Evolutionary conservation across 2,113 vertebrate genomes (phyloP).

Genomic region (Baryphthengus martii): DNA sequence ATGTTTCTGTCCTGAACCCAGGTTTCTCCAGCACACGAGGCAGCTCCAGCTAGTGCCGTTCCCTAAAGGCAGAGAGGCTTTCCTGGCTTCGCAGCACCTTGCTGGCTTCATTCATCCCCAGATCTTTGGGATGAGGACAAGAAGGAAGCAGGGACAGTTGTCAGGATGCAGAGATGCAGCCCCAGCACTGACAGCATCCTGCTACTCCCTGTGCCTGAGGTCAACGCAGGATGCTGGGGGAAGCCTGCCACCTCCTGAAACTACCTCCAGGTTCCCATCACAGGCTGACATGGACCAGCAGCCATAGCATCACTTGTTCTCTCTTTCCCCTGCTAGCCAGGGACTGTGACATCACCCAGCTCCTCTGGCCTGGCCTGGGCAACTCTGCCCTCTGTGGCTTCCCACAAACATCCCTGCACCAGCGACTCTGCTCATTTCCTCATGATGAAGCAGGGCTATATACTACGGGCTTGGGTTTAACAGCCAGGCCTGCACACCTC

Average conservation of each 20-base stretch:
- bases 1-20: neutral
- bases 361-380: neutral
- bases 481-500: neutral
- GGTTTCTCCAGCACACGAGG: neutral
- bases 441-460: rapidly evolving
- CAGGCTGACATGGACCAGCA: neutral
- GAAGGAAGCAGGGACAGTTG: no score
- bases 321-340: neutral
- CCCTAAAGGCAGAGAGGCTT: neutral
- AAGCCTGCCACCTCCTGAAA: neutral
- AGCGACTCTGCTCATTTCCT: neutral
- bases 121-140: no score
- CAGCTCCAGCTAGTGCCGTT: conserved; percentile 5
- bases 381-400: neutral
- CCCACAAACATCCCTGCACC: rapidly evolving
- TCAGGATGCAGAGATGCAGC: neutral
- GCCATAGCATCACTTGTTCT: rapidly evolving
- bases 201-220: neutral
- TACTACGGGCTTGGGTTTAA: neutral
- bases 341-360: neutral
- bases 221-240: neutral
- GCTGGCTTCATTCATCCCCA: neutral
- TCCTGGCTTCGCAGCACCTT: neutral
- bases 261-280: neutral
- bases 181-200: neutral